Evolutionary conservation across 1,140 invertebrate genomes (phyloP), one percentile per base, ranked within the genome.

Genomic region (Drosophila ficusphila): DNA sequence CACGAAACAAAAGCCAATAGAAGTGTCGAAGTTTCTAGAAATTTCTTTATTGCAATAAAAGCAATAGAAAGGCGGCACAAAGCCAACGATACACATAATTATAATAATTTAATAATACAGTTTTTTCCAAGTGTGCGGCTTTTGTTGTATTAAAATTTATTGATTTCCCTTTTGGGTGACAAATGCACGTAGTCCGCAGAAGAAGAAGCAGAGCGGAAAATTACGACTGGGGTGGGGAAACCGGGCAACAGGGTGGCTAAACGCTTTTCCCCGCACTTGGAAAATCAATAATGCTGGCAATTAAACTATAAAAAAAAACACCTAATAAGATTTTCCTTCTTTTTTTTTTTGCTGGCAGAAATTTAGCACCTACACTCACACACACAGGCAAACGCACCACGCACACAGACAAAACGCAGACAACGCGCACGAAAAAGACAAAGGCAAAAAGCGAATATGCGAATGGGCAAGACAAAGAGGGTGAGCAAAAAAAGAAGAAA

Each of bases 121-220:
- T 16, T 53, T 60, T 61, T 18, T 54, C 5, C 7, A 19, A 54
- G 54, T 58, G 54, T 48, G 65, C 53, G 52, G 21, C 52, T 41
- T 72, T 52, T 72, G 41, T 61, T 79, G 57, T 85, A 65, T 85
- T 71, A 58, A 71, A 75, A 85, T 67, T 71, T 83, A 83, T 83
- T 71, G 79, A 83, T 83, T 83, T 85, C 48, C 54, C 67, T 76
- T 79, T 18, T 44, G 44, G 42, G 54, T 70, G 70, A 83, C 79
- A 85, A 60, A 54, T 60, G 34, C 79, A 83, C 60, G 54, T 61
- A 42, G 58, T 53, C 57, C 48, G 14, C 23, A 61, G 14, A 25
- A 44, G 21, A 62, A 41, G 46, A 46, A 38, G 39, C 69, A 60
- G 27, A 12, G 5, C 11, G 23, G 8, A n/a, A 29, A 31, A 18